A percentile compares a stretch with the other conserved stretches of the same genome.
phyloP scores from a whole-genome alignment of 2,888 invertebrate genomes.

The Apeira syringaria region DNA sequence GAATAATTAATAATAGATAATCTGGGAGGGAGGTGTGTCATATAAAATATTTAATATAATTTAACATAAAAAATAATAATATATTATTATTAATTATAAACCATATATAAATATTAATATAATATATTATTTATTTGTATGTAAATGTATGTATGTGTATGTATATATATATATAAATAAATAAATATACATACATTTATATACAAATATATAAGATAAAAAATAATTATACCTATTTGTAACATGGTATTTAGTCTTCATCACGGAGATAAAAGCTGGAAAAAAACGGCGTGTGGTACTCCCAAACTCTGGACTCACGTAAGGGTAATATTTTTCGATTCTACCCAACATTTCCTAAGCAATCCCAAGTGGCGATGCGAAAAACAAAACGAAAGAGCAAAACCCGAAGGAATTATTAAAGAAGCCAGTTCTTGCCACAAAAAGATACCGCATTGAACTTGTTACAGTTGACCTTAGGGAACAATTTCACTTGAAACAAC shows the following conservation, averaged over 20 bases:
- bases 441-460: conserved; percentile 17
- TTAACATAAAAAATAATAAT: no score
- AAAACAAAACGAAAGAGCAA: conserved; percentile 32
- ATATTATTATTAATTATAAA: no score
- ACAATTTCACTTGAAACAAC: conserved; percentile 32
- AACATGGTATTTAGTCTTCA: conserved; percentile 20
- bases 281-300: conserved; percentile 16
- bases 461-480: conserved; percentile 30
- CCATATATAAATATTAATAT: no score
- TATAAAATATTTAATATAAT: no score
- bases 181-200: no score
- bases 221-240: no score
- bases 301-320: conserved; percentile 17
- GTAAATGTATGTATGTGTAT: no score
- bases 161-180: no score
- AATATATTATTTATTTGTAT: no score
- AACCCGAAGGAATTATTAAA: conserved; percentile 33
- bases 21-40: no score
- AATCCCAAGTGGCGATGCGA: conserved; percentile 25
- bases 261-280: conserved; percentile 16
- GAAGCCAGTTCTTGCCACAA: conserved; percentile 23
- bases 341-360: conserved; percentile 23
- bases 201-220: no score
- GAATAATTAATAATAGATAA: no score
- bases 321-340: conserved; percentile 25